Conservation (phyloP, 2,113 vertebrate species). For the Panthera uncia region DNA sequence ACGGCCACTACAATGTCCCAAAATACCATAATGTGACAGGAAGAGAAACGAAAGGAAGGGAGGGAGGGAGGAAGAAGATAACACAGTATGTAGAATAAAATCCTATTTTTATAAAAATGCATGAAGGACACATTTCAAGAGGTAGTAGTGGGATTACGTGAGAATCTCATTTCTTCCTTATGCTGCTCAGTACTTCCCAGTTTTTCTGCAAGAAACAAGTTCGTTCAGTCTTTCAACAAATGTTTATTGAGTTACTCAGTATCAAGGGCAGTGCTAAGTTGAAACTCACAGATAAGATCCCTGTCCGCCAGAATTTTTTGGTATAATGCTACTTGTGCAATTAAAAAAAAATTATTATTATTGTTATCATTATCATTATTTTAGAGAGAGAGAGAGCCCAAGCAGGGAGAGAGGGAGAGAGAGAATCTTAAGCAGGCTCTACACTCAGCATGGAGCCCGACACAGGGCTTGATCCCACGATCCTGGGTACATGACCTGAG, state of each 20-base stretch:
- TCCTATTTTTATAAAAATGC: neutral
- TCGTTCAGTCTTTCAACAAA: neutral
- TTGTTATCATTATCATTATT: no score
- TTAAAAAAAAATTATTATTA: neutral
- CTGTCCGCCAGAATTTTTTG: neutral
- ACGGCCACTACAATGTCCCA: neutral
- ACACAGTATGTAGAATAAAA: neutral
- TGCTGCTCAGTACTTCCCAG: neutral
- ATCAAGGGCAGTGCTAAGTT: neutral
- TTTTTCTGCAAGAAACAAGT: slow-evolving; percentile 3
- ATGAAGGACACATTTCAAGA: neutral
- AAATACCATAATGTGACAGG: neutral
- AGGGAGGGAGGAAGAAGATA: neutral
- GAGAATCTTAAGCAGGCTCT: no score
- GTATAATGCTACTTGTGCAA: neutral
- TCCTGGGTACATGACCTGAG: no score
- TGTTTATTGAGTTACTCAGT: neutral
- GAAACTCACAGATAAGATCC: neutral
- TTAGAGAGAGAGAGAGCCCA: no score
- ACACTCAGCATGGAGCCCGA: no score
- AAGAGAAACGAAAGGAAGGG: no score
- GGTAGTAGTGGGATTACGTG: neutral
- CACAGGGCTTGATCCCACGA: no score
- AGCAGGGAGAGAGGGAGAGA: no score
- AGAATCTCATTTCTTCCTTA: neutral